phyloP scores from a whole-genome alignment of 1,140 invertebrate species.

The Drosophila kepulauana region DNA sequence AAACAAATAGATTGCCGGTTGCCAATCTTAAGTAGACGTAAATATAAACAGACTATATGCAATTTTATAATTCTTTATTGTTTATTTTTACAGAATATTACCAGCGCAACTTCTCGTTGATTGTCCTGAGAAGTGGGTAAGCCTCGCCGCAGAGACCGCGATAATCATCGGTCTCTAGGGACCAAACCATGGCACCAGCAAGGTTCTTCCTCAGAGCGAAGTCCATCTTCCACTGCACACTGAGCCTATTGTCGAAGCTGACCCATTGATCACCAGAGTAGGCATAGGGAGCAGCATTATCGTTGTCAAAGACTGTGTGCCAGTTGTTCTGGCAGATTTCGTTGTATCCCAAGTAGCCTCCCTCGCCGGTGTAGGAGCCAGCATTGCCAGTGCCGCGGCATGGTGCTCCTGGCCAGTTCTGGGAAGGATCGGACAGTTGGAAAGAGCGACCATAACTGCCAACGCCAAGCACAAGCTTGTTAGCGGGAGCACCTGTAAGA shows the following conservation, averaged over 20 bases:
- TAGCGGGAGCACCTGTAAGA: slow-evolving; percentile 74
- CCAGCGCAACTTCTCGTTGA: slow-evolving; percentile 78
- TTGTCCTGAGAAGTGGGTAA: slow-evolving; percentile 85
- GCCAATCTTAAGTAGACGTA: background rate
- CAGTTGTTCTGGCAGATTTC: slow-evolving; percentile 86
- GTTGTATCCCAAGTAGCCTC: slow-evolving; percentile 91
- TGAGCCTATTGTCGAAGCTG: slow-evolving; percentile 83
- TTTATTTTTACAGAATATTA: slow-evolving; percentile 15
- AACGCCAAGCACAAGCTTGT: slow-evolving; percentile 89
- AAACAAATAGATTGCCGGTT: background rate
- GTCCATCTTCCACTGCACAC: slow-evolving; percentile 81
- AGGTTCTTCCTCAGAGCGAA: slow-evolving; percentile 85
- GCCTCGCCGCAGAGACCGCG: slow-evolving; percentile 87
- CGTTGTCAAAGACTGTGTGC: slow-evolving; percentile 54
- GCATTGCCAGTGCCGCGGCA: slow-evolving; percentile 86
- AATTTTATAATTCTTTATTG: background rate
- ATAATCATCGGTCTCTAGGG: slow-evolving; percentile 92
- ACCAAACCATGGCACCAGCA: slow-evolving; percentile 93
- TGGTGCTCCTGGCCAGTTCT: slow-evolving; percentile 86
- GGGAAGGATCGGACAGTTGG: slow-evolving; percentile 85
- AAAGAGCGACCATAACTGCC: slow-evolving; percentile 89
- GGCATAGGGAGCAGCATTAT: slow-evolving; percentile 75
- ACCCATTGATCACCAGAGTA: slow-evolving; percentile 84
- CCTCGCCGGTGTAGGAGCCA: slow-evolving; percentile 89
- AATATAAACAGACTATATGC: background rate